Evolutionary conservation across 2,113 vertebrate genomes (phyloP).

Genomic region (Telmatochromis sp.): DNA sequence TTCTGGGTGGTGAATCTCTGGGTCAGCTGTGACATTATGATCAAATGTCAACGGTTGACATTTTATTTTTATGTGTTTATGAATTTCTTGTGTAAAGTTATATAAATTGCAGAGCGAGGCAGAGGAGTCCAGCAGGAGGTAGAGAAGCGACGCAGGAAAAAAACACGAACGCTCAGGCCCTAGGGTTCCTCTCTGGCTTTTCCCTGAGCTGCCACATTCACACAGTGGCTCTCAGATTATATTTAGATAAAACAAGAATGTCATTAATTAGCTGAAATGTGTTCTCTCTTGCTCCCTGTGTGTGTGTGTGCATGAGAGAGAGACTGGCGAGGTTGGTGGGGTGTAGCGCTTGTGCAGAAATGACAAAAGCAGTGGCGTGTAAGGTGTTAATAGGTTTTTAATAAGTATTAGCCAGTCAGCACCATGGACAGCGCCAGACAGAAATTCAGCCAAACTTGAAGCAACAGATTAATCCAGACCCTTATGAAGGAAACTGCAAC

Average conservation of each 20-base stretch:
- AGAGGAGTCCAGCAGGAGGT: not conserved
- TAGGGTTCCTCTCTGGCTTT: not conserved
- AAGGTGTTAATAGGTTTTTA: not conserved
- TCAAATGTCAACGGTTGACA: not conserved
- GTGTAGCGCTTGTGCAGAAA: not conserved
- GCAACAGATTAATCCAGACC: not conserved
- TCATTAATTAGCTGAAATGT: not conserved
- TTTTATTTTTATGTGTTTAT: not conserved
- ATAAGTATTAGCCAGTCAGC: not conserved
- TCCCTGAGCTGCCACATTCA: constrained; percentile 5
- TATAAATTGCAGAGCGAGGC: not conserved
- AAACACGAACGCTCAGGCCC: not conserved
- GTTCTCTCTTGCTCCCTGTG: not conserved
- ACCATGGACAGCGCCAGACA: not conserved
- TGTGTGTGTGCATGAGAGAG: fast-evolving
- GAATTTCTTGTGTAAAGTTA: not conserved
- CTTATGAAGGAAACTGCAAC: not conserved
- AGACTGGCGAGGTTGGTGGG: not conserved
- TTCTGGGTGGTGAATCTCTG: not conserved
- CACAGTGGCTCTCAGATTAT: not conserved
- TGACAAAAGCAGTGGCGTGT: not conserved
- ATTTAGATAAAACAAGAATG: not conserved
- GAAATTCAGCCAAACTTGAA: not conserved
- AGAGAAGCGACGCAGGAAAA: not conserved
- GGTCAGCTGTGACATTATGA: not conserved